phyloP scores from a whole-genome alignment of 2,797 vertebrate species.

The Falco biarmicus region DNA sequence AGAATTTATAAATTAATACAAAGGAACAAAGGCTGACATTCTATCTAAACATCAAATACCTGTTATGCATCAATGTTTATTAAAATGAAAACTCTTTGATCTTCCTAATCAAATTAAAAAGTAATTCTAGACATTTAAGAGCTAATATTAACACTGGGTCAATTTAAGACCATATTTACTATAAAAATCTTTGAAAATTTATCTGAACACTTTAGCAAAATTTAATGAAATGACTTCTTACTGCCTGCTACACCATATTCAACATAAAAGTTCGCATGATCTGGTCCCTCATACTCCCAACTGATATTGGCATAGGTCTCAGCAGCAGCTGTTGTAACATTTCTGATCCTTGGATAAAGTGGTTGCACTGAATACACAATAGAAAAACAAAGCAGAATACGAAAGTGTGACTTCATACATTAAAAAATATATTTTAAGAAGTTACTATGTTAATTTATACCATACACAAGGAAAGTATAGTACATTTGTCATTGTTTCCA shows the following conservation, averaged over 20 bases:
- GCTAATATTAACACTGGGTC: conserved; percentile 13
- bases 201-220: conserved; percentile 55
- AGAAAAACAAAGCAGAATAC: conserved; percentile 82
- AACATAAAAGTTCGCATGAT: conserved; percentile 90
- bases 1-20: conserved; percentile 30
- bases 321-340: conserved; percentile 84
- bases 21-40: conserved; percentile 58
- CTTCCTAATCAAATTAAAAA: conserved; percentile 10
- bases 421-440: background rate
- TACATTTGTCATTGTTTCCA: conserved; percentile 16
- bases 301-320: conserved; percentile 90
- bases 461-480: background rate
- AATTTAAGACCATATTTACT: conserved; percentile 3
- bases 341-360: conserved; percentile 85
- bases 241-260: conserved; percentile 93
- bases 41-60: background rate
- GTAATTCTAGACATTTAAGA: conserved; percentile 7
- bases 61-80: background rate
- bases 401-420: conserved; percentile 52
- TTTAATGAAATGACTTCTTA: conserved; percentile 85
- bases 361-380: conserved; percentile 84
- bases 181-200: conserved; percentile 45
- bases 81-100: conserved; percentile 9
- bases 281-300: conserved; percentile 95
- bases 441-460: conserved; percentile 22